phyloP scores from a whole-genome alignment of 2,113 vertebrate genomes.

The Actenoides hombroni region DNA sequence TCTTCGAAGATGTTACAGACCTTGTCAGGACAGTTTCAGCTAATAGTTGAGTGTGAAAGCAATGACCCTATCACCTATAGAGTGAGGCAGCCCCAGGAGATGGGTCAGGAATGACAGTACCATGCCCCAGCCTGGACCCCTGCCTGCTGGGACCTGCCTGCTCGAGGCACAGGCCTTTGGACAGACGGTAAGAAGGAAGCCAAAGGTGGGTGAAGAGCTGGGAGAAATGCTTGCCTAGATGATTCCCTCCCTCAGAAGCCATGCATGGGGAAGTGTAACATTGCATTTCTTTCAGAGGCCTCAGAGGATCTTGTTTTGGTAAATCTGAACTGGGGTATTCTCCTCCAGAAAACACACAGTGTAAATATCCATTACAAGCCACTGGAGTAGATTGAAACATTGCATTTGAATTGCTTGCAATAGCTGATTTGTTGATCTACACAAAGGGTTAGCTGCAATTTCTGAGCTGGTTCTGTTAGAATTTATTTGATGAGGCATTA shows the following conservation, averaged over 20 bases:
- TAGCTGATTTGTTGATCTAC: neutral
- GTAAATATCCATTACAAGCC: neutral
- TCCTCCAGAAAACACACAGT: neutral
- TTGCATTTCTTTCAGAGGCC: neutral
- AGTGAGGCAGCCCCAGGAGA: rapidly evolving
- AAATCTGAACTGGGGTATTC: neutral
- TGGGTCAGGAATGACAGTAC: rapidly evolving
- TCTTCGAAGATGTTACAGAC: neutral
- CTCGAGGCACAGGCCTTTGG: neutral
- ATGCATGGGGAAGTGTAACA: neutral
- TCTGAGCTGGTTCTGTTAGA: neutral
- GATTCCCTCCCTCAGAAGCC: neutral
- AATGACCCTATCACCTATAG: neutral
- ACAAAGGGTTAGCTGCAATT: neutral
- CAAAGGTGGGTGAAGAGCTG: neutral
- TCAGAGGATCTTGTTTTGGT: neutral
- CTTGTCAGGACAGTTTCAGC: neutral
- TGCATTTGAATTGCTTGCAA: neutral
- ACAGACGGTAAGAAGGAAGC: neutral
- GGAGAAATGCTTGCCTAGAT: neutral
- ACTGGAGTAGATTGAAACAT: neutral
- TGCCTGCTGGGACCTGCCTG: neutral
- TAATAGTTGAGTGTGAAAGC: neutral
- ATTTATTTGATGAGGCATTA: slow-evolving; percentile 18
- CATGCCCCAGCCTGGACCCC: neutral